Evolutionary conservation across 2,888 invertebrate genomes (phyloP), one percentile per base, ranked within the genome.

Genomic region (Apodemia zela): DNA sequence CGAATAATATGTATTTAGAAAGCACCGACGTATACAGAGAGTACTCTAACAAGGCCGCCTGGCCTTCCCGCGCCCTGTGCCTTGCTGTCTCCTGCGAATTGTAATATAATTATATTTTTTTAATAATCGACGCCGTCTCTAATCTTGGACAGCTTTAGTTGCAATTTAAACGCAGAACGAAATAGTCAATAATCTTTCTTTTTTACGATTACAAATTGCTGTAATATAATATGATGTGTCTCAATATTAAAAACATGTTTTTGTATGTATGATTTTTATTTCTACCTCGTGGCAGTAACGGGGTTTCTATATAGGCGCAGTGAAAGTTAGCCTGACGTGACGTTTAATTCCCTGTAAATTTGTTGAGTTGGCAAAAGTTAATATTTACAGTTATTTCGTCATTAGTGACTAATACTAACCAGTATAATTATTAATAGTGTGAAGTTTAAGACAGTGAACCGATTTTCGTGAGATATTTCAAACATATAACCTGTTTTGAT

Each of bases 11-110:
- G 90, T 91, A 90, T 87, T 82, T 91, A 86, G 86, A 89, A 83
- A 89, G 89, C 86, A 89, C 84, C 75, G 89, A 89, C 78, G 85
- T 89, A 72, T 89, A 90, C 82, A 88, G 89, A 89, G 90, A 89
- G 86, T 77, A 73, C 72, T 69, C 72, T 68, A 69, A 62, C 66
- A 71, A 78, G 84, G 82, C 84, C 77, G 67, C 70, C 71, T 69
- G 78, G 82, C 81, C 82, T 61, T 73, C n/a, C 74, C 75, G 79
- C 78, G 79, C 82, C 82, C 80, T 78, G 90, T 87, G 89, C 90
- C 89, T 90, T 89, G 84, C 81, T 81, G 72, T 72, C 76, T 78
- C 80, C 77, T 79, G 75, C 82, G 78, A 82, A 81, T 77, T 82
- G 79, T 85, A 78, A 81, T 77, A 79, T 79, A 78, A 75, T 66